Conservation (phyloP, 2,888 invertebrate species). For the Thalpophila matura region DNA sequence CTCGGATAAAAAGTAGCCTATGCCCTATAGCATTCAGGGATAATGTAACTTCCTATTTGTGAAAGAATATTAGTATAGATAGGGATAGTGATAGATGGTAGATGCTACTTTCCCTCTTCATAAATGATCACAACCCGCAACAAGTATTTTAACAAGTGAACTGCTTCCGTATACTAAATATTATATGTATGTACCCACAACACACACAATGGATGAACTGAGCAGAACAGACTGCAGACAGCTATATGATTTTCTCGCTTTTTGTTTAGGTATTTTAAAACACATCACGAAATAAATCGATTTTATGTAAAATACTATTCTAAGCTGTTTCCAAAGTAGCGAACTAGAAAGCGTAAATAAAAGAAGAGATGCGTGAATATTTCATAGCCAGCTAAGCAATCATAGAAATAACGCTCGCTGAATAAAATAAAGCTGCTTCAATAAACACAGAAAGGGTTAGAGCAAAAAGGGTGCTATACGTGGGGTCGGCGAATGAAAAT, state of each 20-base stretch:
- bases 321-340: background rate
- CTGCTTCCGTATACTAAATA: too few relatives aligned
- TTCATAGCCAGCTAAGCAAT: conserved; percentile 53
- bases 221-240: background rate
- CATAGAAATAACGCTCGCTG: conserved; percentile 48
- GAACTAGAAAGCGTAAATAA: conserved; percentile 21
- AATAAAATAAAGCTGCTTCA: conserved; percentile 52
- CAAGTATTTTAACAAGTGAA: too few relatives aligned
- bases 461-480: conserved; percentile 18
- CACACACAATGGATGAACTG: background rate
- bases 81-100: too few relatives aligned
- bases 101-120: too few relatives aligned
- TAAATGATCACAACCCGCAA: too few relatives aligned
- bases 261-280: background rate
- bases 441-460: conserved; percentile 57
- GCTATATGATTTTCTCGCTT: background rate
- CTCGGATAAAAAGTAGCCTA: too few relatives aligned
- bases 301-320: conserved; percentile 6
- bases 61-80: too few relatives aligned
- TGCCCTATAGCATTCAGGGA: too few relatives aligned
- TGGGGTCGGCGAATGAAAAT: conserved; percentile 40
- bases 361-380: conserved; percentile 49
- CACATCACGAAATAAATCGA: background rate
- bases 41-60: too few relatives aligned
- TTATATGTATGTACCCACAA: too few relatives aligned